Percentiles rank a stretch among this genome's conserved stretches.
Conservation (phyloP, 1,140 invertebrate genomes). For the Trichonephila clavipes region DNA sequence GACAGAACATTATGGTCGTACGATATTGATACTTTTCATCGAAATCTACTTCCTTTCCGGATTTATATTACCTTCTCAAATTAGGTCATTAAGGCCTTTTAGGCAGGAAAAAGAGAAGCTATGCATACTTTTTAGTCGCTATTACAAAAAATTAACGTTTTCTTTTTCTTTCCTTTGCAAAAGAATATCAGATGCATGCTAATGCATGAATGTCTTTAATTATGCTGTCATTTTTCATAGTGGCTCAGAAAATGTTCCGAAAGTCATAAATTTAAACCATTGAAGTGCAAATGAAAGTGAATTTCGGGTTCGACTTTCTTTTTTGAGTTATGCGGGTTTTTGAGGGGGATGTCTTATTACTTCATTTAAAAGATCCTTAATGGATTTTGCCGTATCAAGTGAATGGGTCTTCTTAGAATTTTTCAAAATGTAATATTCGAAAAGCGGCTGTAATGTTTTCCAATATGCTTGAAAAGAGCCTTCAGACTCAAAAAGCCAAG, state of each 20-base stretch:
- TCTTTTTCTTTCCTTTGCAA: not conserved
- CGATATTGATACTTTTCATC: not conserved
- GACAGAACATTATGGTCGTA: not conserved
- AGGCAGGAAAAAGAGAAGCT: not conserved
- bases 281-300: slow-evolving; percentile 66
- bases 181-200: slow-evolving; percentile 36
- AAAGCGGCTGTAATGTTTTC: not conserved
- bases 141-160: not conserved
- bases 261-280: slow-evolving; percentile 28
- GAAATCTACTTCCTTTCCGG: slow-evolving; percentile 37
- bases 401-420: not conserved
- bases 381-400: not conserved
- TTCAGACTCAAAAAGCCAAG: not conserved
- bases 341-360: not conserved
- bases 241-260: not conserved
- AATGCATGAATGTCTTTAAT: slow-evolving; percentile 26
- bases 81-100: slow-evolving; percentile 35
- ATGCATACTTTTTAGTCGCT: not conserved
- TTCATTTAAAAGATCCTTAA: not conserved
- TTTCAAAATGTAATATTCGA: not conserved
- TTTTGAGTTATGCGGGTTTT: slow-evolving; percentile 34
- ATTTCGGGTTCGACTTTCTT: not conserved
- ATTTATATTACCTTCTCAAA: slow-evolving; percentile 19
- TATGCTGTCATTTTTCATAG: slow-evolving; percentile 30
- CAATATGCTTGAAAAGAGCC: not conserved